phyloP scores from a whole-genome alignment of 1,140 invertebrate species.

The Triops cancriformis region DNA sequence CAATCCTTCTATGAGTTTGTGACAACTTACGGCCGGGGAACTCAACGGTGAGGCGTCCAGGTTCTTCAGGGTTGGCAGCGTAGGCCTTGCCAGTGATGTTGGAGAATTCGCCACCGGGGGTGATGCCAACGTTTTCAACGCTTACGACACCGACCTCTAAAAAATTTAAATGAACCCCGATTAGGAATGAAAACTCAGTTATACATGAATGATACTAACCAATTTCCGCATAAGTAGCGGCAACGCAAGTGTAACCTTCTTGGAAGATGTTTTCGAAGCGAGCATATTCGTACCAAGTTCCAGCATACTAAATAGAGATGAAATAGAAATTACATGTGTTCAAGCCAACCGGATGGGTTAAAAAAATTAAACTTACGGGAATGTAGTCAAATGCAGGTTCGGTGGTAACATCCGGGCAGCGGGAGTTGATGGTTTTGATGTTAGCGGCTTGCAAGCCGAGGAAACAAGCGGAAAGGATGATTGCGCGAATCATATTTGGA shows the following conservation, averaged over 20 bases:
- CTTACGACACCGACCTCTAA: conserved; percentile 17
- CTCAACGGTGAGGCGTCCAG: conserved; percentile 18
- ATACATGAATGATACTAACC: no score
- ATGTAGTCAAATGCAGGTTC: conserved; percentile 27
- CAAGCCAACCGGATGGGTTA: not conserved
- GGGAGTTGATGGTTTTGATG: not conserved
- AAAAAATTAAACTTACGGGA: conserved; percentile 21
- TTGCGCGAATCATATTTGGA: not conserved
- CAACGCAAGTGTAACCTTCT: conserved; percentile 20
- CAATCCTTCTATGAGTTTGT: not conserved
- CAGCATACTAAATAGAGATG: conserved; percentile 24
- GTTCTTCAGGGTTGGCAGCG: conserved; percentile 17
- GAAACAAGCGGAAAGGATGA: not conserved
- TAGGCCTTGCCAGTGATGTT: conserved; percentile 26
- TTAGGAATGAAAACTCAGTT: no score
- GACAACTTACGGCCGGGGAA: conserved; percentile 24
- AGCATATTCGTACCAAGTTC: conserved; percentile 26
- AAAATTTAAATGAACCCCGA: no score
- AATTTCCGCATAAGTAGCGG: conserved; percentile 23
- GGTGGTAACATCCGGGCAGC: conserved; percentile 21
- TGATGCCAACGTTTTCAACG: conserved; percentile 21
- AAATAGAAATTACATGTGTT: no score
- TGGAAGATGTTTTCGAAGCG: conserved; percentile 26
- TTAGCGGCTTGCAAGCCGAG: conserved; percentile 3
- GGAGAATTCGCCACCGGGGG: conserved; percentile 16